Percentiles rank a stretch among this genome's conserved stretches.
Conservation (phyloP, 2,797 vertebrate genomes). For the Ciconia nigra region DNA sequence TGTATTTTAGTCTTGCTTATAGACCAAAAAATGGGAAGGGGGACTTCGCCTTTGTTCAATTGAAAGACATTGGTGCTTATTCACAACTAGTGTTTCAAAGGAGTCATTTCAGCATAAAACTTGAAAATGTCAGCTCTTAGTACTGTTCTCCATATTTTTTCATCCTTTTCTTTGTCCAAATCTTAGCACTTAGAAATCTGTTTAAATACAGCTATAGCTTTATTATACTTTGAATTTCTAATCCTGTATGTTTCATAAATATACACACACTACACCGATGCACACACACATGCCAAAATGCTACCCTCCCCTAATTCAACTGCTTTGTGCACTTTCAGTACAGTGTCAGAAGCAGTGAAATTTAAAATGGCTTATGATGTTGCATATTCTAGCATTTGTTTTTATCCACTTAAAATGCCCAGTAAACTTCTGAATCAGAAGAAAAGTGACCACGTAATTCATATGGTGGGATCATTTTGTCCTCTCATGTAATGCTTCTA, state of each 20-base stretch:
- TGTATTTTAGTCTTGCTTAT: not conserved
- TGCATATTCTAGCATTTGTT: not conserved
- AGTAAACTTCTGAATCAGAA: not conserved
- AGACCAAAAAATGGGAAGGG: not conserved
- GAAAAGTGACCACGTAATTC: not conserved
- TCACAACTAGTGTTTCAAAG: not conserved
- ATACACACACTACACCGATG: not conserved
- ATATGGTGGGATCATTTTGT: not conserved
- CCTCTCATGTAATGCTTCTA: not conserved
- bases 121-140: not conserved
- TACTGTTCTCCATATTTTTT: not conserved
- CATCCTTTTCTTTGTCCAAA: not conserved
- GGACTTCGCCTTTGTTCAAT: not conserved
- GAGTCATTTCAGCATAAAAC: not conserved
- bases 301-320: not conserved
- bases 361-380: not conserved
- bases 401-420: not conserved
- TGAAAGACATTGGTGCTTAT: not conserved
- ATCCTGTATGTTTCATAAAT: not conserved
- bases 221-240: not conserved
- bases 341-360: not conserved
- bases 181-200: not conserved
- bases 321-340: not conserved
- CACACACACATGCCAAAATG: not conserved
- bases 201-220: not conserved